Percentiles rank a stretch among this genome's conserved stretches.
These are phyloP conservation scores for Drosophila albomicans DNA, from an alignment of 1,140 invertebrate genomes.

Conservation along the genomic window DNA sequence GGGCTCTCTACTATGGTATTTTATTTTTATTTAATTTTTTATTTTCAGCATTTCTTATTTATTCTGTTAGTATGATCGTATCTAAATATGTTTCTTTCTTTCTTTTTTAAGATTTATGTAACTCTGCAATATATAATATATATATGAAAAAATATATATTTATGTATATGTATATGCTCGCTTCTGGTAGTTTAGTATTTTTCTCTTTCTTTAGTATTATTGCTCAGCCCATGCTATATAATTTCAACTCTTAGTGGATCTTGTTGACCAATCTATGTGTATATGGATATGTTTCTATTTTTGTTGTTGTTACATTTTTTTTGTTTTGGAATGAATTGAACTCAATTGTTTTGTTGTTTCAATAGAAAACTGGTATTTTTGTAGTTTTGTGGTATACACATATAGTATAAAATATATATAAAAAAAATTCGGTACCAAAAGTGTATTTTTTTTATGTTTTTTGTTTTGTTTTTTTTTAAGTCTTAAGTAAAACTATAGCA, in stretches of 20 bases:
- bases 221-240: background rate
- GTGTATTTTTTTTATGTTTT: slow-evolving; percentile 1
- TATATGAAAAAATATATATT: slow-evolving; percentile 25
- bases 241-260: slow-evolving; percentile 10
- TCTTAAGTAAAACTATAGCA: slow-evolving; percentile 9
- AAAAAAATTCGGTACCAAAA: slow-evolving; percentile 24
- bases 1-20: slow-evolving; percentile 2
- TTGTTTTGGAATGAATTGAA: slow-evolving; percentile 34
- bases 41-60: background rate
- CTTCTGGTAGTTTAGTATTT: slow-evolving; percentile 3
- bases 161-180: slow-evolving; percentile 6
- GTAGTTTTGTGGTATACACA: slow-evolving; percentile 3
- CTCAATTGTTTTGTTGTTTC: slow-evolving; percentile 25
- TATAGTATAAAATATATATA: slow-evolving; percentile 20
- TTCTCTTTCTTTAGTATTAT: background rate
- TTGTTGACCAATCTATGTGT: slow-evolving; percentile 19
- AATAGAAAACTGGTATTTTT: slow-evolving; percentile 20
- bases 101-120: slow-evolving; percentile 8
- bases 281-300: slow-evolving; percentile 43
- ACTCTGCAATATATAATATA: slow-evolving; percentile 16
- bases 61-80: slow-evolving; percentile 29
- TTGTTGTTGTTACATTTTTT: slow-evolving; percentile 18
- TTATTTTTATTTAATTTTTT: background rate
- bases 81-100: slow-evolving; percentile 32
- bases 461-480: background rate